Conservation (phyloP, 2,113 vertebrate species). For the Morone saxatilis region DNA sequence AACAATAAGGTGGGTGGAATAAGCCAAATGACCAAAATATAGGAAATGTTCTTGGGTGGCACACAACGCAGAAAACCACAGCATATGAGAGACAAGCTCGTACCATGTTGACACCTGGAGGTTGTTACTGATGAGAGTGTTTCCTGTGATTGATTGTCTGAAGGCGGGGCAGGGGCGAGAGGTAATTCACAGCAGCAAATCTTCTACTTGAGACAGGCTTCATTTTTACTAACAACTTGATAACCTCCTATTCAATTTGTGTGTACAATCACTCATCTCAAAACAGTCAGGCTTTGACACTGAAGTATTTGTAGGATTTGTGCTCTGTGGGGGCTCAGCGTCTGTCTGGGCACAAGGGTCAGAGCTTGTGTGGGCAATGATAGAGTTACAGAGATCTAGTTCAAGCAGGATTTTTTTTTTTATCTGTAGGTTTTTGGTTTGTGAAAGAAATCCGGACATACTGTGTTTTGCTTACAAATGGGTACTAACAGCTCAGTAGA, state of each 20-base stretch:
- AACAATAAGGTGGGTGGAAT: neutral
- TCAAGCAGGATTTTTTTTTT: slow-evolving; percentile 3
- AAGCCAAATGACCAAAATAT: neutral
- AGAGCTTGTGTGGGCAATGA: slow-evolving; percentile 34
- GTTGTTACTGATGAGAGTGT: slow-evolving; percentile 33
- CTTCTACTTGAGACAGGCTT: slow-evolving; percentile 40
- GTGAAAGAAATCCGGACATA: slow-evolving; percentile 5
- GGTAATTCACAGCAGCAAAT: slow-evolving; percentile 63
- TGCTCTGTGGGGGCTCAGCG: slow-evolving; percentile 24
- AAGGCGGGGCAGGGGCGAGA: slow-evolving; percentile 34
- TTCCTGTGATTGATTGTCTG: slow-evolving; percentile 59
- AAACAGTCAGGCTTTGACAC: slow-evolving; percentile 35
- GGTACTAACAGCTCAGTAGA: neutral
- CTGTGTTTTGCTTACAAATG: slow-evolving; percentile 6
- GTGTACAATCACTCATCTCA: slow-evolving; percentile 41
- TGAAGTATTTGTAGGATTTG: slow-evolving; percentile 34
- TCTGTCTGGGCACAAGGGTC: slow-evolving; percentile 45
- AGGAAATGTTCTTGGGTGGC: too few relatives aligned
- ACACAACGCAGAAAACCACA: neutral
- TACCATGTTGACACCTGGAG: slow-evolving; percentile 46
- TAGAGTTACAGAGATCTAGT: neutral
- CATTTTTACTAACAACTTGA: slow-evolving; percentile 57
- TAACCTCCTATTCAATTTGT: slow-evolving; percentile 57
- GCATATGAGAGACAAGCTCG: neutral
- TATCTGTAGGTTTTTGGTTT: slow-evolving; percentile 16